Conservation (phyloP, 1,140 invertebrate genomes). For the Bombus soroeensis region DNA sequence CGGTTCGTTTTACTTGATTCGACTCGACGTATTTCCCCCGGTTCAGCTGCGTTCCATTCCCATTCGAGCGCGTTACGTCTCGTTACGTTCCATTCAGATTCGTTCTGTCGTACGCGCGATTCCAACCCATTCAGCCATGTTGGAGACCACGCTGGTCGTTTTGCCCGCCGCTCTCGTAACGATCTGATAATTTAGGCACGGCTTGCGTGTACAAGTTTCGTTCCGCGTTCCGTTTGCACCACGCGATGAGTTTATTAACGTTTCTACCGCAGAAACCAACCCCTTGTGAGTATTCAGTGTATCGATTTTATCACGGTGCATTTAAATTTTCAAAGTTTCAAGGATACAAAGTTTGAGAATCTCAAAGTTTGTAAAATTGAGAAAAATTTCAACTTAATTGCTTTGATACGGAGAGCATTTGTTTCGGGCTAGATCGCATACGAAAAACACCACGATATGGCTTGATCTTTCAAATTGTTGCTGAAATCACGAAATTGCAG, state of each 20-base stretch:
- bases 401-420: neutral
- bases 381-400: neutral
- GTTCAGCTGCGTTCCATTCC: constrained; percentile 2
- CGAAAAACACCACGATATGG: neutral
- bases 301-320: too few species aligned
- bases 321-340: too few species aligned
- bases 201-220: constrained; percentile 14
- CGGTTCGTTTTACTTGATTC: neutral
- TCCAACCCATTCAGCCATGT: constrained; percentile 12
- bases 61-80: constrained; percentile 8
- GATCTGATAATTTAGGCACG: constrained; percentile 32
- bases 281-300: too few species aligned
- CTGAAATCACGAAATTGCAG: neutral
- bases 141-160: neutral
- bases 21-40: neutral
- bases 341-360: too few species aligned
- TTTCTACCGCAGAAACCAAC: too few species aligned
- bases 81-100: constrained; percentile 38
- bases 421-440: neutral
- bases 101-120: constrained; percentile 24
- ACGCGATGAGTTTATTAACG: constrained; percentile 11
- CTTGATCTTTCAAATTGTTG: too few species aligned
- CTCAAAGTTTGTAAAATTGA: neutral
- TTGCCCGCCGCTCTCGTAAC: neutral
- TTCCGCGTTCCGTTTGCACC: constrained; percentile 10